A percentile compares a stretch with the other conserved stretches of the same genome.
phyloP scores from a whole-genome alignment of 1,140 invertebrate genomes.

The Meloidogyne floridensis region DNA sequence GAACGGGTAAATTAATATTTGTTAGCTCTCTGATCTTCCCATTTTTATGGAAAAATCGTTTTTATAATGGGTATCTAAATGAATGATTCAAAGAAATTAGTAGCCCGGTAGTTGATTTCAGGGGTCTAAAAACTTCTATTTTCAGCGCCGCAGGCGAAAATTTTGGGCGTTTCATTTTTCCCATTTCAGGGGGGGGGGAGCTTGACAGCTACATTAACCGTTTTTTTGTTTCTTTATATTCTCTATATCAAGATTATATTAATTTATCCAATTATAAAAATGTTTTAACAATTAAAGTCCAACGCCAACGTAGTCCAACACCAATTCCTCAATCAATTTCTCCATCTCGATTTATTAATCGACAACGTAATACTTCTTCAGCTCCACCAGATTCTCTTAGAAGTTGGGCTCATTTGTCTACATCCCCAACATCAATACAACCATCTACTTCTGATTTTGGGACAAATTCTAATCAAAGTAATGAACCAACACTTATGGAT shows the following conservation, averaged over 20 bases:
- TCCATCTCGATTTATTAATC: background rate
- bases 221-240: background rate
- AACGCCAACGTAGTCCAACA: slow-evolving; percentile 12
- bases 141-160: no score
- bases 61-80: background rate
- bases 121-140: no score
- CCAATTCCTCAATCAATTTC: background rate
- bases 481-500: slow-evolving; percentile 44
- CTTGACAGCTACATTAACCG: no score
- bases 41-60: no score
- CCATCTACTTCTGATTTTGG: slow-evolving; percentile 5
- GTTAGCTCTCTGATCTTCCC: no score
- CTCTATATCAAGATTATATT: no score
- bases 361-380: background rate
- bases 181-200: no score
- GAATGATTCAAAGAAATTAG: no score
- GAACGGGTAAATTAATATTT: background rate
- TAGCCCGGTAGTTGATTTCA: no score
- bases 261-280: background rate
- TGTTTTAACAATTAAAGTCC: background rate
- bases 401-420: background rate
- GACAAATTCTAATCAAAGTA: background rate
- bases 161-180: no score
- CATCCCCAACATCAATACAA: background rate
- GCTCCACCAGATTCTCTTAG: background rate